Conservation (phyloP, 2,113 vertebrate genomes). For the Saguinus imperator region DNA sequence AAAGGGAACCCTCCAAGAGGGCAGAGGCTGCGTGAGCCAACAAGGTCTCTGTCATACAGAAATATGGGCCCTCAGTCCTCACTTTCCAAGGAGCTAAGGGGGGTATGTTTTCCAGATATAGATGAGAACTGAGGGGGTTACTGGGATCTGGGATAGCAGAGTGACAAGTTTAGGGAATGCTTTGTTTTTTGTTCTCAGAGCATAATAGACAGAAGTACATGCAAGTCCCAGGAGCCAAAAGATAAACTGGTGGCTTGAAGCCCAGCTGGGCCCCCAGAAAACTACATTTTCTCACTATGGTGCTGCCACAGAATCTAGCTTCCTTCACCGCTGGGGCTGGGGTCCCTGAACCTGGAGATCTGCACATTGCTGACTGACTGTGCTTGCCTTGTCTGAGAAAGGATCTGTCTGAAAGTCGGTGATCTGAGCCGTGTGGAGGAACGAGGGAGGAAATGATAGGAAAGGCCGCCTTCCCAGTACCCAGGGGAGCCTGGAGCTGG, state of each 20-base stretch:
- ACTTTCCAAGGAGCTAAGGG: fast-evolving
- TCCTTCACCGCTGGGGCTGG: neutral
- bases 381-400: no score
- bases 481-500: fast-evolving
- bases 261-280: neutral
- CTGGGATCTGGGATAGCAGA: neutral
- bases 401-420: neutral
- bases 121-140: neutral
- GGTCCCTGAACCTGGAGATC: neutral
- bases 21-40: neutral
- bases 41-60: neutral
- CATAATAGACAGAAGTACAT: neutral
- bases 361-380: neutral
- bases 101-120: neutral
- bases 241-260: fast-evolving
- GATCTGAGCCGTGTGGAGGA: neutral
- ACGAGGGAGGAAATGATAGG: neutral
- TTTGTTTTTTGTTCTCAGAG: neutral
- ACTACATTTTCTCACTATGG: neutral
- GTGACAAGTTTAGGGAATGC: neutral
- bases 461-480: neutral
- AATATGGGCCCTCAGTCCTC: neutral
- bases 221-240: neutral
- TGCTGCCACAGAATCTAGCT: neutral
- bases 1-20: neutral